A percentile compares a stretch with the other conserved stretches of the same genome.
Conservation (phyloP, 2,888 invertebrate species). For the Drosophila pseudotakahashii region DNA sequence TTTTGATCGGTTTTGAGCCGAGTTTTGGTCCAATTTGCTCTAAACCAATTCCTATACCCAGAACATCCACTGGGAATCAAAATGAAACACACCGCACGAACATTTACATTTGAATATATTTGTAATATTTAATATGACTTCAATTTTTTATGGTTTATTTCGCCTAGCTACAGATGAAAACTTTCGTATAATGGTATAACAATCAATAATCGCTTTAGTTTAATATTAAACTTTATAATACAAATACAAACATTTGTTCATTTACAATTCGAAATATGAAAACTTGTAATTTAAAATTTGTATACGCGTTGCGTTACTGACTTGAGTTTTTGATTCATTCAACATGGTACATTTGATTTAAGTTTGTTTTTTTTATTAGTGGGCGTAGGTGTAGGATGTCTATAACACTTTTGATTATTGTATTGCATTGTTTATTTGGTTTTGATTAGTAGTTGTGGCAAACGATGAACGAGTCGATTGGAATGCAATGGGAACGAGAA, state of each 20-base stretch:
- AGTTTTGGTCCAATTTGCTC: too few relatives aligned
- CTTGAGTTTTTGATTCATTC: constrained; percentile 51
- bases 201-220: constrained; percentile 62
- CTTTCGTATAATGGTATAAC: constrained; percentile 66
- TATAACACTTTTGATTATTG: constrained; percentile 26
- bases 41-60: too few relatives aligned
- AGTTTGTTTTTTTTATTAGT: constrained; percentile 18
- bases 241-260: constrained; percentile 56
- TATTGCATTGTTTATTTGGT: constrained; percentile 28
- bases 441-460: constrained; percentile 43
- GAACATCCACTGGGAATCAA: neutral
- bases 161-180: constrained; percentile 74
- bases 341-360: constrained; percentile 59
- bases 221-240: constrained; percentile 43
- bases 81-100: neutral
- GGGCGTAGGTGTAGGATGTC: constrained; percentile 28
- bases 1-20: too few relatives aligned
- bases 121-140: constrained; percentile 61
- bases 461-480: constrained; percentile 52
- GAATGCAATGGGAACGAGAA: constrained; percentile 57
- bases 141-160: constrained; percentile 55
- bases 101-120: constrained; percentile 34
- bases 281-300: constrained; percentile 67
- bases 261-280: constrained; percentile 64
- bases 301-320: constrained; percentile 54